These are phyloP conservation scores for Mixornis gularis DNA, from an alignment of 2,113 vertebrate species.

Conservation along the genomic window DNA sequence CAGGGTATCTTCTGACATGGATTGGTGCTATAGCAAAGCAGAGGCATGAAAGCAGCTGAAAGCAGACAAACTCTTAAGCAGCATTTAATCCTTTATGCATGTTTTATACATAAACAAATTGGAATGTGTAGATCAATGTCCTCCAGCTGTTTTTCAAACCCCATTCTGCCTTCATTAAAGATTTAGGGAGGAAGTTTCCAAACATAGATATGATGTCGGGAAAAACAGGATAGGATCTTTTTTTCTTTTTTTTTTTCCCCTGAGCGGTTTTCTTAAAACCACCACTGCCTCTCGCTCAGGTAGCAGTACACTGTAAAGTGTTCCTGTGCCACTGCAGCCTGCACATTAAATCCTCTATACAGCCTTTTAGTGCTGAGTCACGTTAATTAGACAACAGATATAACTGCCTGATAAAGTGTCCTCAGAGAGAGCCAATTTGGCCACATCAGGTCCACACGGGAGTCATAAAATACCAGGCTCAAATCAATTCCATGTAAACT, in stretches of 20 bases:
- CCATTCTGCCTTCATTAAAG: conserved; percentile 48
- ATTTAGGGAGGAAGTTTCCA: conserved; percentile 57
- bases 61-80: conserved; percentile 60
- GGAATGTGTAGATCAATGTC: conserved; percentile 70
- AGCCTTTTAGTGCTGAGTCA: conserved; percentile 1
- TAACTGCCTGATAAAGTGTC: conserved; percentile 16
- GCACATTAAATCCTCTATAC: background rate
- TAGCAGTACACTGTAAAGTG: background rate
- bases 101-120: conserved; percentile 73
- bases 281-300: background rate
- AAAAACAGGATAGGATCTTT: conserved; percentile 4
- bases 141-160: conserved; percentile 72
- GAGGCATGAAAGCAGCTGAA: conserved; percentile 41
- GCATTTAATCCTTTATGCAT: conserved; percentile 72
- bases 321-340: background rate
- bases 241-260: background rate
- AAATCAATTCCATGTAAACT: conserved; percentile 45
- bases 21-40: conserved; percentile 10
- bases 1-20: conserved; percentile 40
- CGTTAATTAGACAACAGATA: conserved; percentile 34
- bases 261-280: conserved; percentile 23
- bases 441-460: background rate
- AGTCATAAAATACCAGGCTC: conserved; percentile 29
- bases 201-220: conserved; percentile 20
- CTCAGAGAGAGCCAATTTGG: conserved; percentile 22